Evolutionary conservation across 2,113 vertebrate species (phyloP), one percentile per base, ranked within the genome.

Genomic region (Aegypius monachus): DNA sequence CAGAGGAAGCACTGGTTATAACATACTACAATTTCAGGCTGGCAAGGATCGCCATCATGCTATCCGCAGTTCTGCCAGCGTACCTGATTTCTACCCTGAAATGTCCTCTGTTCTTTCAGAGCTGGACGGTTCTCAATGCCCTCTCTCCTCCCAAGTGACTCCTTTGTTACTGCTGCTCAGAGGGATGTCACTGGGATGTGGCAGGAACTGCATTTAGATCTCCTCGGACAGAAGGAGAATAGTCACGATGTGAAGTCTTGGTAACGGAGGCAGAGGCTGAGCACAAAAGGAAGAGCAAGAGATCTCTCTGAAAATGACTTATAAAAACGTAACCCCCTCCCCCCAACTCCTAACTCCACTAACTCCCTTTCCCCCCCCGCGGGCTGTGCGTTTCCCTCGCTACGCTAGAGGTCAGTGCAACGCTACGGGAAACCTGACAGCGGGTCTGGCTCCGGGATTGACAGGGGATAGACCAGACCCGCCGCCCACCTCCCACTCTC

Each of bases 381-480:
- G 3, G 4, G 62, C 55, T 2, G 47, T 23, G 32, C 92, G 90
- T 81, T 90, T 38, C 75, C 47, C 40, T 61, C 26, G 23, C 12
- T 72, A 48, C 97, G 32, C 95, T 97, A 97, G 96, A 89, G 97
- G 96, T 96, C 97, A 95, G 93, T 96, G 83, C 88, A 40, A 71
- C 10, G 88, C 94, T 59, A 5, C 27, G 2, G 6, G 45, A 42
- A 56, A 29, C 5, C 56, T 40, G 67, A 18, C 85, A 73, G 82
- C 96, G 38, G 82, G 22, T 45, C 95, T 16, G 50, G 11, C 56
- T 55, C 50, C 5, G 16, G 82, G 23, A 8, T 27, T 43, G 55
- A 18, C 71, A 34, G 75, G 5, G 43, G 71, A 18, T 1, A 63
- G 88, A 86, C 85, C 68, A 59, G 82, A 17, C 68, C 2, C 6